These are phyloP conservation scores for Todiramphus saurophagus DNA, from an alignment of 2,113 vertebrate species.

Conservation along the genomic window DNA sequence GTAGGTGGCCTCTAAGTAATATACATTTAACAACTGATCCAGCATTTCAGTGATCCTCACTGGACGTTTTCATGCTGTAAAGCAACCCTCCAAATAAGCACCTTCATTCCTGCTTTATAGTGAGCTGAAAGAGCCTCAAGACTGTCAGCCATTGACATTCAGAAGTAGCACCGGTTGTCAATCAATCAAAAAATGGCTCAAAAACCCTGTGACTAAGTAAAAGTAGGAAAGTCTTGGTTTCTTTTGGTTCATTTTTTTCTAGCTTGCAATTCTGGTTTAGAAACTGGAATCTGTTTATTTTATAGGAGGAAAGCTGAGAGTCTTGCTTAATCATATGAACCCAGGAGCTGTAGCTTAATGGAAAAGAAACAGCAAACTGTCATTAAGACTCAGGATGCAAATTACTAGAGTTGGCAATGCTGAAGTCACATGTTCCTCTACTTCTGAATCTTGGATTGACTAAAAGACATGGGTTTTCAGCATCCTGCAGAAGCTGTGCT, in stretches of 20 bases:
- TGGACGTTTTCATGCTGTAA: slow-evolving; percentile 1
- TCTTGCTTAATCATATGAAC: not conserved
- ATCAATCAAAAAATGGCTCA: not conserved
- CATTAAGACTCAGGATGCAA: not conserved
- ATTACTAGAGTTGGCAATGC: not conserved
- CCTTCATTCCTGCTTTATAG: not conserved
- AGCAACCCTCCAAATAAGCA: not conserved
- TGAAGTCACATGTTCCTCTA: slow-evolving; percentile 7
- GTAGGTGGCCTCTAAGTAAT: slow-evolving; percentile 45
- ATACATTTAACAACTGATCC: slow-evolving; percentile 13
- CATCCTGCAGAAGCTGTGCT: not conserved
- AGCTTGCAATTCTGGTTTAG: not conserved
- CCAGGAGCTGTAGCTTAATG: not conserved
- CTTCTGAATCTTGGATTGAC: not conserved
- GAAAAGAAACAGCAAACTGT: slow-evolving; percentile 9
- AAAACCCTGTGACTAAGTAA: not conserved
- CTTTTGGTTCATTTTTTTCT: not conserved
- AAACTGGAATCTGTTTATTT: slow-evolving; percentile 39
- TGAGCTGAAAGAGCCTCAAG: not conserved
- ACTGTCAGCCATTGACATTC: not conserved
- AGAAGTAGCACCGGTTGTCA: not conserved
- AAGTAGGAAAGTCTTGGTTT: not conserved
- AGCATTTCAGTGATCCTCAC: slow-evolving; percentile 19
- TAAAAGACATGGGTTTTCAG: not conserved
- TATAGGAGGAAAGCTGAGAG: not conserved